Evolutionary conservation across 2,888 invertebrate species (phyloP), one percentile per base, ranked within the genome.

Genomic region (Stramonita haemastoma): DNA sequence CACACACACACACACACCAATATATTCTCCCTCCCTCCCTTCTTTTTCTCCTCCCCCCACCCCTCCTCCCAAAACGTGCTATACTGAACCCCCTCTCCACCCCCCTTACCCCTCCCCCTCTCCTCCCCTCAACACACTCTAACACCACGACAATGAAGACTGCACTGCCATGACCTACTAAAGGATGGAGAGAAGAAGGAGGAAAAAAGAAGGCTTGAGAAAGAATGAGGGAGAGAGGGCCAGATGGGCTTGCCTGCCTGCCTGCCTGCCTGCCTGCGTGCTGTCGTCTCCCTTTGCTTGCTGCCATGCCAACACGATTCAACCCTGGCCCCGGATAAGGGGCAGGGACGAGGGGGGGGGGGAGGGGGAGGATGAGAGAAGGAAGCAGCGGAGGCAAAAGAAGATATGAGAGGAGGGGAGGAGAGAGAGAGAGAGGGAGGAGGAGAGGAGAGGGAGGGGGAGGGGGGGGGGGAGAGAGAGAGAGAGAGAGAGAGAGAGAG

Each of bases 251-350:
- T 73, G 70, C 29, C 77, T 77, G 77, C 77, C 0, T 34, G 79
- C 34, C 17, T 66, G 66, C 66, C 79, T 79, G 79, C 79, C 2
- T 34, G 79, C 34, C 17, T 66, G 66, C 66, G 34, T 77, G 77
- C 17, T 34, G 79, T 79, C 79, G 15, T 19, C 15, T 19, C 26
- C 79, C 13, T 26, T 2, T 34, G 29, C 1, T 26, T 77, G 46
- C 36, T 70, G 86, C 66, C 70, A 86, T 86, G 87, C 77, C 70
- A 87, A 73, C 87, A 77, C 46, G 56, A 34, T 13, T 46, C 46
- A 83, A 13, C 15, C 15, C 15, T 17, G 34, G 19, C 26, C 13
- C 13, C 15, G 66, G 32, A n/a, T 60, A 15, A 22, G 57, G 34
- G 79, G 15, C 8, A 22, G 57, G 34, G 79, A 22, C 8, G 79